Evolutionary conservation across 2,113 vertebrate genomes (phyloP), one percentile per base, ranked within the genome.

Genomic region (Rhabdornis inornatus): DNA sequence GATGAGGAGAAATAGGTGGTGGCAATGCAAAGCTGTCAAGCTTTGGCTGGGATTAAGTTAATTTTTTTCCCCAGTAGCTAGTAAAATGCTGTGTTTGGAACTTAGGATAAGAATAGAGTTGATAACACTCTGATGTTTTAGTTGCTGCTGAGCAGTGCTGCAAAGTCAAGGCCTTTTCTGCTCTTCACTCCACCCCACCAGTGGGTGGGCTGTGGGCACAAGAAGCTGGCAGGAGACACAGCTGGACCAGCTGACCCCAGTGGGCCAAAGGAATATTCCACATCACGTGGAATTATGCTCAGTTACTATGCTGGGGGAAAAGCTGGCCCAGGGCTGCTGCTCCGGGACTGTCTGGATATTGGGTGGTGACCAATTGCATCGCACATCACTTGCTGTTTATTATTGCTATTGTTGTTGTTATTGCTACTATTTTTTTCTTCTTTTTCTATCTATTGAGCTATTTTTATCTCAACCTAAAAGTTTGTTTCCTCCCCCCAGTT

Each of bases 131-230:
- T 22, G 66, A 47, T 53, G 28, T 27, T 40, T 22, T n/a, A 8
- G 44, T 52, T 79, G 44, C 27, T 40, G n/a, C 66, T 47, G 39
- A 78, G 66, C 15, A 66, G 66, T 10, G 21, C 24, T 79, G 8
- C 8, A 19, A 7, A 39, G 33, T 37, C 44, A 71, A 21, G 23
- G 50, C 13, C 5, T 63, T 84, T 71, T 59, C 52, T 79, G 39
- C 39, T 72, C 13, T 44, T 53, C 39, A 78, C 28, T 23, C 19
- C 37, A 44, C 9, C 23, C 37, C 30, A 53, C 17, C 52, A 60
- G 12, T 0, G 0, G 23, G 52, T 25, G 60, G 28, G 12, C 21
- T 27, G n/a, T 5, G n/a, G 45, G 12, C 52, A 60, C 17, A 53
- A 14, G 52, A 27, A 45, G 50, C 24, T 65, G 37, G 22, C 25